These are phyloP conservation scores for Drosophila fuyamai DNA, from an alignment of 1,140 invertebrate species.

Conservation along the genomic window DNA sequence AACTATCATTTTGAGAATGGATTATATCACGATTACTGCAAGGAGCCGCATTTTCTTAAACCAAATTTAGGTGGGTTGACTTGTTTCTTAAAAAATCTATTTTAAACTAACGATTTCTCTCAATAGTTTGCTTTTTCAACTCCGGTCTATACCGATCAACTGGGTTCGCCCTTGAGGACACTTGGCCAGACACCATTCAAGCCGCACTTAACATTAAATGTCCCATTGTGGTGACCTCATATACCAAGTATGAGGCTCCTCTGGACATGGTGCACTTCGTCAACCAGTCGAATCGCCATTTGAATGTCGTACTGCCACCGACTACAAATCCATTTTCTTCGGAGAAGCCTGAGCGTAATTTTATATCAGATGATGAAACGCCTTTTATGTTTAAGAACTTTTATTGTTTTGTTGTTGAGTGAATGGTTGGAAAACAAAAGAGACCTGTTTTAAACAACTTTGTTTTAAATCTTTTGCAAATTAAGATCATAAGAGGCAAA, in stretches of 20 bases:
- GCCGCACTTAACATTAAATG: constrained; percentile 85
- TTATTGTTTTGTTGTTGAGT: constrained; percentile 86
- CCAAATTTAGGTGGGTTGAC: constrained; percentile 86
- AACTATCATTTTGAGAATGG: constrained; percentile 83
- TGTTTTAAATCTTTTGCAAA: neutral
- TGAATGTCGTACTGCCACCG: constrained; percentile 86
- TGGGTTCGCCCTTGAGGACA: constrained; percentile 87
- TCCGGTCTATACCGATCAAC: constrained; percentile 89
- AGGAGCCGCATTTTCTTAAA: constrained; percentile 81
- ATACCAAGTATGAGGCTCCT: constrained; percentile 88
- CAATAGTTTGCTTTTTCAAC: constrained; percentile 89
- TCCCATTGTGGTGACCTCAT: constrained; percentile 88
- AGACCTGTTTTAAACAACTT: neutral
- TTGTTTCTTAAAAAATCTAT: neutral
- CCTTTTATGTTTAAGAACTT: constrained; percentile 91
- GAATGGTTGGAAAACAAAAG: neutral
- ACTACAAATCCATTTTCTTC: constrained; percentile 88
- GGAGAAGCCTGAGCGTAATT: constrained; percentile 89
- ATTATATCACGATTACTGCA: constrained; percentile 87
- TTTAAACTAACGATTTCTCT: neutral
- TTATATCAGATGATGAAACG: constrained; percentile 89
- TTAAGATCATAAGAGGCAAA: too few relatives aligned
- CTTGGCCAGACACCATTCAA: constrained; percentile 88
- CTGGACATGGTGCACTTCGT: constrained; percentile 86
- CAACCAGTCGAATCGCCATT: constrained; percentile 77